Percentiles rank a stretch among this genome's conserved stretches.
These are phyloP conservation scores for Ceratitis capitata DNA, from an alignment of 1,140 invertebrate species.

Conservation along the genomic window DNA sequence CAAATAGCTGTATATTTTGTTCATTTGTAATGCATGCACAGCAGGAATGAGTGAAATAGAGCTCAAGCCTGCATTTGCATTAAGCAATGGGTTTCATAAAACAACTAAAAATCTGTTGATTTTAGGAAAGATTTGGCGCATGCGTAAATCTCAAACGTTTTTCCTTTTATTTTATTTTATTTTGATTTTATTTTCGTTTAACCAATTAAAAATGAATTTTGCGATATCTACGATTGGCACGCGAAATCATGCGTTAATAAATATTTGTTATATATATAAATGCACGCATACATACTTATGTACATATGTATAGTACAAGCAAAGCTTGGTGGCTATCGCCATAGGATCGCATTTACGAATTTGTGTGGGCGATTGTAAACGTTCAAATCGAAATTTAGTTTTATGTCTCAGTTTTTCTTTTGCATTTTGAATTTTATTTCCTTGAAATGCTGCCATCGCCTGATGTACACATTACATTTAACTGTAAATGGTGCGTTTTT, in stretches of 20 bases:
- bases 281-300: not conserved
- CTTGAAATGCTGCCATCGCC: not conserved
- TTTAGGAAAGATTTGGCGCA: not conserved
- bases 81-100: not conserved
- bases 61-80: not conserved
- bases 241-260: not conserved
- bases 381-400: slow-evolving; percentile 14
- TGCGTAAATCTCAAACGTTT: slow-evolving; percentile 7
- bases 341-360: not conserved
- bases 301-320: not conserved
- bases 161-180: too few relatives aligned
- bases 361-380: not conserved
- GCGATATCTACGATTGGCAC: not conserved
- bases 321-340: not conserved
- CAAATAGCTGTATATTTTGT: not conserved
- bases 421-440: not conserved
- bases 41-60: not conserved
- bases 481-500: not conserved
- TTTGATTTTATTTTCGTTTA: too few relatives aligned
- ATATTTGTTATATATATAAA: not conserved
- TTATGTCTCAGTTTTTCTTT: slow-evolving; percentile 4
- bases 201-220: slow-evolving; percentile 29
- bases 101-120: not conserved
- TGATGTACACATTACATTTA: not conserved
- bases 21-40: not conserved